Conservation (phyloP, 1,140 invertebrate species). For the Adoxophyes honmai region DNA sequence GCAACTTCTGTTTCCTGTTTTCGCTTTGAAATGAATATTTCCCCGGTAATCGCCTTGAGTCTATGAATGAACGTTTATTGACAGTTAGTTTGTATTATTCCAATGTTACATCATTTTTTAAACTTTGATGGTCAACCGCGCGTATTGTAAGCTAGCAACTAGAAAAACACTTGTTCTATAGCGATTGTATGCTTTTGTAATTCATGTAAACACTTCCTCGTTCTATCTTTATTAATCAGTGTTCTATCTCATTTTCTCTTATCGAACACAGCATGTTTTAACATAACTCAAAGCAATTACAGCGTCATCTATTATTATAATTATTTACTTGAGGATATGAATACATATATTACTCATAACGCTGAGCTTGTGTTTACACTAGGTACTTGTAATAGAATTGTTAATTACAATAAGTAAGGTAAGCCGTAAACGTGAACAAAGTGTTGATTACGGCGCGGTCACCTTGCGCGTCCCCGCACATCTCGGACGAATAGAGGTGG, state of each 20-base stretch:
- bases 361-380: neutral
- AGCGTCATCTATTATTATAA: neutral
- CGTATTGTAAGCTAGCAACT: no score
- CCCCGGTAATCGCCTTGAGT: neutral
- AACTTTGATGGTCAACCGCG: no score
- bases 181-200: neutral
- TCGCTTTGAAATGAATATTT: neutral
- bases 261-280: neutral
- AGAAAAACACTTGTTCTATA: neutral
- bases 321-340: slow-evolving; percentile 9
- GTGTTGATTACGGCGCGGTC: slow-evolving; percentile 35
- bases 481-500: slow-evolving; percentile 68
- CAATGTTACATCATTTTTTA: no score
- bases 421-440: neutral
- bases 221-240: slow-evolving; percentile 11
- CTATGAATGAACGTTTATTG: no score
- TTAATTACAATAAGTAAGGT: slow-evolving; percentile 4
- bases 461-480: slow-evolving; percentile 63
- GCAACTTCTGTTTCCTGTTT: neutral
- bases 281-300: neutral
- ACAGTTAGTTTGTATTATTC: no score
- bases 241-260: slow-evolving; percentile 1
- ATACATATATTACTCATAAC: slow-evolving; percentile 1
- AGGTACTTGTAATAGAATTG: neutral
- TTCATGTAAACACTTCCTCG: slow-evolving; percentile 5